Base-by-base conservation (phyloP, 2,888 invertebrate species). In the Atherix ibis region DNA sequence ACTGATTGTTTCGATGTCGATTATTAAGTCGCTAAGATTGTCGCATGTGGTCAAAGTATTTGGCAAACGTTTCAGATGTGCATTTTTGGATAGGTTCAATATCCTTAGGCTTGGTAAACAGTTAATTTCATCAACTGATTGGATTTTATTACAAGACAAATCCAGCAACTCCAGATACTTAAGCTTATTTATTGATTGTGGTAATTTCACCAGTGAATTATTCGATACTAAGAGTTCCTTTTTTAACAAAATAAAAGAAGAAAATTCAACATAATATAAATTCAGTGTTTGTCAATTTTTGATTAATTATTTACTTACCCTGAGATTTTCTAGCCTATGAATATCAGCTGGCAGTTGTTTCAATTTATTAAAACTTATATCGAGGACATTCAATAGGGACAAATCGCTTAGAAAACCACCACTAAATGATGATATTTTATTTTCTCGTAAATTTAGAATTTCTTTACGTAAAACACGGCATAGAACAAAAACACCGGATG, bases 401-500 rank as follows among this genome's bases (percentile, higher is more conserved):
- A 83, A 66, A 62, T 84, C 82, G 44, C 67, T 66, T 48, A 85
- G 58, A 48, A 68, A 67, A 36, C 84, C 84, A 42, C 81, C 82
- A 48, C 73, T 73, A 40, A 85, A 62, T 30, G 75, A 69, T 32
- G 68, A 66, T 44, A 88, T 61, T 45, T 67, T 68, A 56, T 87
- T 88, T 46, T 68, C 65, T 49, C 79, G 69, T 44, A 77, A 59
- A 53, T 66, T 67, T 43, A 83, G 56, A 39, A 64, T 61, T 50
- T 79, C 74, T 62, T 87, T 88, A 44, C 83, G 70, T 51, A 82
- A 76, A 27, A 87, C 83, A 59, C 77, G 76, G 56, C 85, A 84
- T 38, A 83, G 62, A 18, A 81, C 74, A 59, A 73, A 87, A 35
- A 83, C 76, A 40, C 83, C 82, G 39, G 74, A 65, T 25, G 87